Evolutionary conservation across 2,797 vertebrate species (phyloP), one percentile per base, ranked within the genome.

Genomic region (Phoebastria nigripes): DNA sequence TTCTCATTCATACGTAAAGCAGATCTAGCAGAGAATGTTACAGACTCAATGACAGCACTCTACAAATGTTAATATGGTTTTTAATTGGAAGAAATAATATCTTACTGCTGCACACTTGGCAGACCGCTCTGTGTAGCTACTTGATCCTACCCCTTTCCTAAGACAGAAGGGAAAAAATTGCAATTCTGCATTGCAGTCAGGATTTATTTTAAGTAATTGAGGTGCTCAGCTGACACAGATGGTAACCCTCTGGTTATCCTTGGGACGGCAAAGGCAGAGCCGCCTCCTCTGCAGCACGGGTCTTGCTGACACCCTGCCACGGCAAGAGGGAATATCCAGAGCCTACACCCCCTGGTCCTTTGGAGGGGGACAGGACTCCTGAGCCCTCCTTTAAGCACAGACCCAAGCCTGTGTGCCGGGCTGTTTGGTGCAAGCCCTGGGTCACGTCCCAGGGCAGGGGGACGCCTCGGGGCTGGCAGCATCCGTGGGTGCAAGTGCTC

Each of bases 21-120:
- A 55, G 92, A 73, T 37, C 63, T 71, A 73, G 79, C 61, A 76
- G 87, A 83, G 85, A 58, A 61, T 20, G 78, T 83, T 83, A 72
- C 55, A 73, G 72, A 33, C 67, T 31, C 90, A 24, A 11, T 47
- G 91, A 83, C 87, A 70, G 87, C 7, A 6, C 73, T 77, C 69
- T 49, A 65, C 93, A 86, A 62, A 94, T 67, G 80, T 90, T 93
- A 96, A 92, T 54, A 70, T 35, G 90, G 52, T 19, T 91, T 80
- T 92, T 93, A 92, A 92, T 79, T 87, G 92, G 83, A 54, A 95
- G 89, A 70, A 94, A 70, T 92, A 71, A 78, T 81, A 55, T 76
- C 89, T 78, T 37, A 65, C 71, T 80, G 83, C 77, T 84, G 66
- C 76, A 52, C 14, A 6, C 89, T 89, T 89, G 79, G 90, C 85